Conservation (phyloP, 2,113 vertebrate species). For the Petroica traversi region DNA sequence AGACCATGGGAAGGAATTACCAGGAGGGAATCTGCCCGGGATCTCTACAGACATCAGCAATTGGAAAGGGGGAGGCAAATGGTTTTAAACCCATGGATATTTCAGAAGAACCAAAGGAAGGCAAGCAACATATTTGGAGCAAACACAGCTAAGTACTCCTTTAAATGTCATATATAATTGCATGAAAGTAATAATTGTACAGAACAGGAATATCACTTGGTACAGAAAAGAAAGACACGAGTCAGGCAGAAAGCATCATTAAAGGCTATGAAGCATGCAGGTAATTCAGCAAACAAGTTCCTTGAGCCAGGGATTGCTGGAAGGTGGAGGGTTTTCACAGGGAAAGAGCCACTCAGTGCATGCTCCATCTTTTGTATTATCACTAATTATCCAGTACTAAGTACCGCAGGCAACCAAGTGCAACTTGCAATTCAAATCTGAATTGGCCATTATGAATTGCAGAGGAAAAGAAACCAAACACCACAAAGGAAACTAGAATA, state of each 20-base stretch:
- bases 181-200: background rate
- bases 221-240: background rate
- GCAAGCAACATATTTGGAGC: background rate
- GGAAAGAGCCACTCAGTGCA: background rate
- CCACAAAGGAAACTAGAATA: background rate
- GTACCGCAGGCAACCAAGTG: fast-evolving
- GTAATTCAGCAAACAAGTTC: background rate
- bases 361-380: background rate
- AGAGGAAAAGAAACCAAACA: background rate
- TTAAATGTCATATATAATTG: background rate
- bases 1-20: fast-evolving
- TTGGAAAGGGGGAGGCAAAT: background rate
- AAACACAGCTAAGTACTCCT: background rate
- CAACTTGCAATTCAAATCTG: background rate
- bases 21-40: fast-evolving
- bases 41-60: background rate
- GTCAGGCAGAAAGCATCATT: background rate
- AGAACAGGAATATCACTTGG: background rate
- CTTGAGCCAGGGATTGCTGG: background rate
- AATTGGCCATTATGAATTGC: background rate
- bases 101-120: background rate
- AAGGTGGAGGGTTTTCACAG: background rate
- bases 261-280: background rate
- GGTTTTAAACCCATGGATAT: fast-evolving
- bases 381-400: background rate